Conservation (phyloP, 2,797 vertebrate species). For the Myotis vivesi region DNA sequence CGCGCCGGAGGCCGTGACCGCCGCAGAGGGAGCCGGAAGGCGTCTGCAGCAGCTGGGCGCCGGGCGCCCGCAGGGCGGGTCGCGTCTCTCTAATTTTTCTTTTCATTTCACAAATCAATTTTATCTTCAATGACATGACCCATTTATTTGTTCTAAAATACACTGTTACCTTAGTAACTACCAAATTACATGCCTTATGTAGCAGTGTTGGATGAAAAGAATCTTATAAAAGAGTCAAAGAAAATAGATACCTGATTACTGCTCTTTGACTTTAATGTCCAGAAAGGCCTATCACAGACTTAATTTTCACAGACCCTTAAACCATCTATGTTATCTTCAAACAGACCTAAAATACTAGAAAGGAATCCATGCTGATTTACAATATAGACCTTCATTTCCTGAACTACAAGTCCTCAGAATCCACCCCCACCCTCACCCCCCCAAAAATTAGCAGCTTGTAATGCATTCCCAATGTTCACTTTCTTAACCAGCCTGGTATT, state of each 20-base stretch:
- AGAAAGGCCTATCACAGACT: neutral
- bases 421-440: fast-evolving
- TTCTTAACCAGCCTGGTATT: neutral
- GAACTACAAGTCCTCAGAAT: neutral
- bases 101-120: conserved; percentile 46
- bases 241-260: neutral
- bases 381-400: neutral
- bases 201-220: neutral
- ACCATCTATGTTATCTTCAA: neutral
- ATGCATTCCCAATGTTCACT: neutral
- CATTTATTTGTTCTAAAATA: conserved; percentile 15
- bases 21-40: neutral
- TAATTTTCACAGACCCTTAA: neutral
- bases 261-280: neutral
- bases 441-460: neutral
- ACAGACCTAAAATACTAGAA: neutral
- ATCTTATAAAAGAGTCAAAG: neutral
- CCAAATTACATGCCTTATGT: neutral
- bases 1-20: fast-evolving
- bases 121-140: conserved; percentile 16
- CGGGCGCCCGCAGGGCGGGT: neutral
- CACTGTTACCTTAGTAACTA: conserved; percentile 5
- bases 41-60: neutral
- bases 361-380: neutral
- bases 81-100: conserved; percentile 43